phyloP scores from a whole-genome alignment of 2,113 vertebrate genomes.

The Crocuta crocuta region DNA sequence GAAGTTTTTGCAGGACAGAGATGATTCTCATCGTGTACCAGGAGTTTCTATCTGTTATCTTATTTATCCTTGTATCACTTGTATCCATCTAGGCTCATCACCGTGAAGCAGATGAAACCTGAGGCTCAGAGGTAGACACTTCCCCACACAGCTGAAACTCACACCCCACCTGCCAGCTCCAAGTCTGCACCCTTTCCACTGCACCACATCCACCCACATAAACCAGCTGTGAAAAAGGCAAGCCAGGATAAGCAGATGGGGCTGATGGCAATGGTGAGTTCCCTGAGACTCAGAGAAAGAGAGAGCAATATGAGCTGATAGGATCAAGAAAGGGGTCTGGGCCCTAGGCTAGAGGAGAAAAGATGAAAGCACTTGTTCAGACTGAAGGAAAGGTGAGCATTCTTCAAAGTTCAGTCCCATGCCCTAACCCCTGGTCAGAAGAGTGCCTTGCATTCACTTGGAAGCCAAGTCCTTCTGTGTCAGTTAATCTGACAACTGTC shows the following conservation, averaged over 20 bases:
- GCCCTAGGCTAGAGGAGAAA: not conserved
- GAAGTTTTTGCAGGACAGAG: not conserved
- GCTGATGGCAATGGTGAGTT: rapidly evolving
- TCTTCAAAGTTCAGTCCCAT: not conserved
- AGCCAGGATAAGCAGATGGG: not conserved
- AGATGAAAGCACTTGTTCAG: not conserved
- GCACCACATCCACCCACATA: not conserved
- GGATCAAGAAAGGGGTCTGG: no score
- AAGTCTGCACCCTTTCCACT: not conserved
- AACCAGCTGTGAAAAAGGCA: not conserved
- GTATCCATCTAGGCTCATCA: not conserved
- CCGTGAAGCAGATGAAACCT: not conserved
- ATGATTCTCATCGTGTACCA: not conserved
- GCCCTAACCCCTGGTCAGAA: not conserved
- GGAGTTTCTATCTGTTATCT: not conserved
- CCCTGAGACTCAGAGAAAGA: not conserved
- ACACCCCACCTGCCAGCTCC: not conserved
- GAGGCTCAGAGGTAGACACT: not conserved
- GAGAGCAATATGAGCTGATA: rapidly evolving
- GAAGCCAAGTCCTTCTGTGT: not conserved
- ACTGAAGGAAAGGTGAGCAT: not conserved
- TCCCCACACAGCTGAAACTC: rapidly evolving
- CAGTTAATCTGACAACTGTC: not conserved
- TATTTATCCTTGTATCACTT: not conserved
- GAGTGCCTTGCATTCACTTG: no score